Base-by-base conservation (phyloP, 2,888 invertebrate genomes). In the Augiades crinisus region DNA sequence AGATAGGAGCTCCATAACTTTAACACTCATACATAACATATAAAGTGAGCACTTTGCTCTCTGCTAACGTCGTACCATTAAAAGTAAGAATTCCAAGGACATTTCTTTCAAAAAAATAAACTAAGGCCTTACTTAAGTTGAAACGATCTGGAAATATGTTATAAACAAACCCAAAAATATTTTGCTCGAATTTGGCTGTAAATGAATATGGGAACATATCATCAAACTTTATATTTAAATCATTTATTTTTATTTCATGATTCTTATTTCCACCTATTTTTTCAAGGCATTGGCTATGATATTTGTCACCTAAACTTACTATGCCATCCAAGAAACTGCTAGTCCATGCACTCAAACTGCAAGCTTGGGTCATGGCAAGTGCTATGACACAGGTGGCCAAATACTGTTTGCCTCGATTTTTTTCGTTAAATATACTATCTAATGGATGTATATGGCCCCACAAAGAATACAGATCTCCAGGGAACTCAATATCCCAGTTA, bases 1-100 rank as follows among this genome's bases (percentile, higher is more conserved):
- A 67, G 99, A 99, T 70, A 0, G 93, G 93, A 2, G 87, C 75
- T 5, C 93, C 93, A 59, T 83, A 78, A 55, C 91, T 91, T 71
- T 93, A 92, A 59, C 92, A 92, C 63, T 94, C 94, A 66, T 91
- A 94, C 92, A 94, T 91, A 60, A 92, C 94, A 64, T 92, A 94
- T 7, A 93, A 93, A 8, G 73, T 66, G 0, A 80, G 81, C 12
- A 74, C 69, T 56, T 67, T 89, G 1, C 92, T 92, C 61, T 92
- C 90, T 6, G 90, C 88, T 55, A 91, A 68, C 41, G 91, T 91
- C 49, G 91, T 91, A 7, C 74, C 72, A 0, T 90, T 86, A 56
- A 91, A 91, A 44, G 91, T 89, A 36, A 92, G 68, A 41, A 94
- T 78, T 4, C 94, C 94, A 27, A 81, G 34, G 3, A 73, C 72